These are phyloP conservation scores for Hemitrygon akajei DNA, from an alignment of 2,797 vertebrate genomes.

Conservation along the genomic window DNA sequence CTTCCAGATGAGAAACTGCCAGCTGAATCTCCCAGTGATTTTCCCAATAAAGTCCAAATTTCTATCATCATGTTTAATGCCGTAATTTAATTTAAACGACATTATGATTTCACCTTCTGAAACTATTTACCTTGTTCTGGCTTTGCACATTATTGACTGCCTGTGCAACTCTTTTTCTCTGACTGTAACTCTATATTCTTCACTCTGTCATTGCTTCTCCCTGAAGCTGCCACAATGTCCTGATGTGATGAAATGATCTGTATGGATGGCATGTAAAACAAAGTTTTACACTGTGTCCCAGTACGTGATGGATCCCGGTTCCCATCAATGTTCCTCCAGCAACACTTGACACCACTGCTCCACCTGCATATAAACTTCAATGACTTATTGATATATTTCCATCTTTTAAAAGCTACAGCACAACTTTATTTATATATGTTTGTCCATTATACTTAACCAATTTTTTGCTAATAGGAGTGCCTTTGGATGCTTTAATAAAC, in stretches of 20 bases:
- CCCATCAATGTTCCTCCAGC: not conserved
- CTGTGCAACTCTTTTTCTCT: too few relatives aligned
- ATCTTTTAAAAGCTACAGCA: not conserved
- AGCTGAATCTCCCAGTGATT: too few relatives aligned
- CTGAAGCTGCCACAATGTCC: too few relatives aligned
- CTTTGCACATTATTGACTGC: too few relatives aligned
- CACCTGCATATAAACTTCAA: not conserved
- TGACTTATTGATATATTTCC: not conserved
- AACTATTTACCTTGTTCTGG: too few relatives aligned
- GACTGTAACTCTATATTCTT: too few relatives aligned
- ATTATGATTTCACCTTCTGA: not conserved
- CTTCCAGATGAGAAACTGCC: too few relatives aligned
- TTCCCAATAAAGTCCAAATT: not conserved
- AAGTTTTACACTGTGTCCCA: too few relatives aligned
- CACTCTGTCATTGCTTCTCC: too few relatives aligned
- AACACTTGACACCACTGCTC: not conserved
- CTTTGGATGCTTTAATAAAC: not conserved
- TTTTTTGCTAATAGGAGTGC: not conserved
- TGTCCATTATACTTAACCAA: not conserved
- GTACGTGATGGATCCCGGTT: not conserved
- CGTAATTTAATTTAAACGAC: not conserved
- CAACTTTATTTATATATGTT: not conserved
- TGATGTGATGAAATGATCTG: too few relatives aligned
- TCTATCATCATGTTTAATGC: not conserved
- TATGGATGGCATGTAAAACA: too few relatives aligned